These are phyloP conservation scores for Tuta absoluta DNA, from an alignment of 2,888 invertebrate genomes.

Conservation along the genomic window DNA sequence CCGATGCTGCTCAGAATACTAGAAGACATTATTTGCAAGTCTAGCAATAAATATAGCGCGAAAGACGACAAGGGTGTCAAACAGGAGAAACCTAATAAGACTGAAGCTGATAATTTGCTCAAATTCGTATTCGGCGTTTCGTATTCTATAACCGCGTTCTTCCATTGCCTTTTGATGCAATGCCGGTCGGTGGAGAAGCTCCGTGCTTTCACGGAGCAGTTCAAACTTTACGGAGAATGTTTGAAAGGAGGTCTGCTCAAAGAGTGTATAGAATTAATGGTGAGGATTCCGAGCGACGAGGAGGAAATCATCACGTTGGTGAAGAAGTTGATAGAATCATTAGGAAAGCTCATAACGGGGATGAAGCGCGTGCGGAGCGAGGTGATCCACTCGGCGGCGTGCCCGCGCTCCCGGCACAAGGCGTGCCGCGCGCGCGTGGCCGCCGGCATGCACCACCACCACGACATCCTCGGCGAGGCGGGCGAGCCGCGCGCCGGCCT, in stretches of 20 bases:
- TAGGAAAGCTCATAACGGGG: slow-evolving; percentile 78
- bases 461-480: slow-evolving; percentile 79
- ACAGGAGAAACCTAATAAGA: slow-evolving; percentile 48
- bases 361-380: slow-evolving; percentile 82
- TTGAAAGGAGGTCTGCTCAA: slow-evolving; percentile 80
- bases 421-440: slow-evolving; percentile 69
- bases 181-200: slow-evolving; percentile 77
- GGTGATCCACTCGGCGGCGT: slow-evolving; percentile 78
- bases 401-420: slow-evolving; percentile 76
- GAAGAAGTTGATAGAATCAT: slow-evolving; percentile 79
- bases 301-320: slow-evolving; percentile 66
- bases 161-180: slow-evolving; percentile 81
- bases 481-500: slow-evolving; percentile 56
- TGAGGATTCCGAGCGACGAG: slow-evolving; percentile 71
- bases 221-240: slow-evolving; percentile 81
- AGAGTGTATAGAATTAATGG: slow-evolving; percentile 78
- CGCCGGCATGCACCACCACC: slow-evolving; percentile 81
- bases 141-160: slow-evolving; percentile 81
- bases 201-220: slow-evolving; percentile 81
- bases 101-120: slow-evolving; percentile 77
- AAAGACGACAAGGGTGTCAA: slow-evolving; percentile 50
- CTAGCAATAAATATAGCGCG: slow-evolving; percentile 49
- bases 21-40: slow-evolving; percentile 78
- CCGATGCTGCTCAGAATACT: slow-evolving; percentile 82
- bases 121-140: slow-evolving; percentile 82